Evolutionary conservation across 1,140 invertebrate genomes (phyloP).

Genomic region (Stratiolaelaps scimitus): DNA sequence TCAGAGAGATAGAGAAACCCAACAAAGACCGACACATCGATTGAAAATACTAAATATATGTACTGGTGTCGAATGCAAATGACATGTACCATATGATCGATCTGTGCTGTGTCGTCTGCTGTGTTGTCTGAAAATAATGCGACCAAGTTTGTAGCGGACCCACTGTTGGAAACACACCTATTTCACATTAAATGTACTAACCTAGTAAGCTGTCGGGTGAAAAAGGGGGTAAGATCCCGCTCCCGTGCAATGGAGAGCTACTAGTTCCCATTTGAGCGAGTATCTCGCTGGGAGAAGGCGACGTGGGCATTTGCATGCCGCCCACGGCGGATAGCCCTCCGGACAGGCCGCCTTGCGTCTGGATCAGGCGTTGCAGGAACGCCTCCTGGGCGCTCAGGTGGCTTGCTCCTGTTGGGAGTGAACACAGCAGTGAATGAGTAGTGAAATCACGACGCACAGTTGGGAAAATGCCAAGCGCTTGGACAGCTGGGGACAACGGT

Average conservation of each 20-base stretch:
- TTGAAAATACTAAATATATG: too few species aligned
- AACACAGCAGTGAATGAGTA: not conserved
- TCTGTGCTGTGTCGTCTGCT: too few species aligned
- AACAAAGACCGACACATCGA: too few species aligned
- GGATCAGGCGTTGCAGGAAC: slow-evolving; percentile 13
- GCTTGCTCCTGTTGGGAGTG: not conserved
- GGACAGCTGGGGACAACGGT: too few species aligned
- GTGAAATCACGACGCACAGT: too few species aligned
- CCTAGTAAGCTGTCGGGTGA: slow-evolving; percentile 20
- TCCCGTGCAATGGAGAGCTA: slow-evolving; percentile 18
- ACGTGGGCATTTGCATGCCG: not conserved
- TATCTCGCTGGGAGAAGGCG: slow-evolving; percentile 10
- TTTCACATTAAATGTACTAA: not conserved
- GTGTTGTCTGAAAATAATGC: too few species aligned
- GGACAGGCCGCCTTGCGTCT: slow-evolving; percentile 20
- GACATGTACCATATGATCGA: too few species aligned
- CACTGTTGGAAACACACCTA: too few species aligned
- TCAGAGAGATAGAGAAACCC: too few species aligned
- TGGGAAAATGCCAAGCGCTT: too few species aligned
- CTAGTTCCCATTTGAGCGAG: slow-evolving; percentile 22
- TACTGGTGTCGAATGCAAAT: too few species aligned
- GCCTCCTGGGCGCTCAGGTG: slow-evolving; percentile 15
- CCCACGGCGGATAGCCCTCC: slow-evolving; percentile 8
- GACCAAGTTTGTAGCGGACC: too few species aligned
- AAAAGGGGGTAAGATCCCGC: slow-evolving; percentile 14